These are phyloP conservation scores for Apamea anceps DNA, from an alignment of 2,888 invertebrate species.

Conservation along the genomic window DNA sequence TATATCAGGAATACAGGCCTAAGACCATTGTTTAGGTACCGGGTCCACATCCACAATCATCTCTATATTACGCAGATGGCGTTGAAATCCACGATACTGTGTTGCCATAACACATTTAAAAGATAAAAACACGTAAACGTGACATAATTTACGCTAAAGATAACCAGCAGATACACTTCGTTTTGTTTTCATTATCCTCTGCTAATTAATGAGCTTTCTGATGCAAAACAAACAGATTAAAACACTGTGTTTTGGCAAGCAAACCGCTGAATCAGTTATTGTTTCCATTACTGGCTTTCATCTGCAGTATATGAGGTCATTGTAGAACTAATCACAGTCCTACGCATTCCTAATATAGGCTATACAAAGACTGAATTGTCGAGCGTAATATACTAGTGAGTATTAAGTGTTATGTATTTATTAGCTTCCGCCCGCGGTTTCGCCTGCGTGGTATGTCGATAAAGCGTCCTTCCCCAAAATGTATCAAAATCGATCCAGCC, in stretches of 20 bases:
- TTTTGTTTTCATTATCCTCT: constrained; percentile 37
- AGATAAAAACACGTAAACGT: constrained; percentile 31
- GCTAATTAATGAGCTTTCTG: constrained; percentile 37
- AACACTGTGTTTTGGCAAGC: constrained; percentile 38
- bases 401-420: not conserved
- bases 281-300: constrained; percentile 26
- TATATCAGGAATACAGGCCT: not conserved
- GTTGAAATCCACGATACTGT: not conserved
- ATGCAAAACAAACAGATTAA: constrained; percentile 29
- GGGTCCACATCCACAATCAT: not conserved
- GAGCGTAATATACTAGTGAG: not conserved
- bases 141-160: constrained; percentile 44
- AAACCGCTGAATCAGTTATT: constrained; percentile 15
- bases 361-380: not conserved
- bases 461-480: not conserved
- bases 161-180: constrained; percentile 30
- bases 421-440: not conserved
- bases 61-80: constrained; percentile 13
- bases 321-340: not conserved
- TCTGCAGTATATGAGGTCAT: constrained; percentile 5
- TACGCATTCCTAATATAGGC: constrained; percentile 2
- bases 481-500: not conserved
- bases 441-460: not conserved
- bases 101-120: constrained; percentile 16
- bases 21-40: not conserved